Evolutionary conservation across 1,140 invertebrate species (phyloP).

Genomic region (Ylistrum balloti): DNA sequence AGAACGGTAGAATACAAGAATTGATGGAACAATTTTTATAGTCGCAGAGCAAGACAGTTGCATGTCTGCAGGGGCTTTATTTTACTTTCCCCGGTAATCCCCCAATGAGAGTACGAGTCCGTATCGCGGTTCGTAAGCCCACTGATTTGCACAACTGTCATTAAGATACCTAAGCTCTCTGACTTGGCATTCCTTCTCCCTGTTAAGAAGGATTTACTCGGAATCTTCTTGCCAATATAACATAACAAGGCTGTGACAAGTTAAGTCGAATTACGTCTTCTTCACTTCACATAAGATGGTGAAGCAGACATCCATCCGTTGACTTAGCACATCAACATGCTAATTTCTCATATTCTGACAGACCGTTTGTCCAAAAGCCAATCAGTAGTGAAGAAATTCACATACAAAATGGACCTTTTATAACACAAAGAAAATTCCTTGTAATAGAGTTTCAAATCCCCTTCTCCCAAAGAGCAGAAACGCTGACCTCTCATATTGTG

Average conservation of each 20-base stretch:
- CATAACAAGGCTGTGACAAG: slow-evolving; percentile 43
- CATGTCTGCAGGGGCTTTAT: background rate
- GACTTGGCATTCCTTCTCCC: slow-evolving; percentile 41
- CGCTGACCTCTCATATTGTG: slow-evolving; percentile 23
- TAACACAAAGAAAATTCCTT: slow-evolving; percentile 45
- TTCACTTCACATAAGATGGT: slow-evolving; percentile 41
- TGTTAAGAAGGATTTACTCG: slow-evolving; percentile 42
- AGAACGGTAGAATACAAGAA: background rate
- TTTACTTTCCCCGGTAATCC: slow-evolving; percentile 2
- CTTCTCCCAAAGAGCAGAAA: slow-evolving; percentile 10
- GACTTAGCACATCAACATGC: slow-evolving; percentile 31
- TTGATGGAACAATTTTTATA: background rate
- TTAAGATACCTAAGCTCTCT: slow-evolving; percentile 42
- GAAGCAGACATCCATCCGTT: background rate
- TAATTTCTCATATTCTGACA: slow-evolving; percentile 48
- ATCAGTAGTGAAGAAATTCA: slow-evolving; percentile 8
- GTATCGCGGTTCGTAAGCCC: slow-evolving; percentile 30
- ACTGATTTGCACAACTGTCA: slow-evolving; percentile 44
- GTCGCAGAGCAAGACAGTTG: background rate
- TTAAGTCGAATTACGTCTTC: slow-evolving; percentile 53
- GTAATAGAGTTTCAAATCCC: slow-evolving; percentile 48
- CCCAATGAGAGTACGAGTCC: background rate
- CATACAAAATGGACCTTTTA: slow-evolving; percentile 45
- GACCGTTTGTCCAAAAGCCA: slow-evolving; percentile 20
- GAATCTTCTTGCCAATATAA: slow-evolving; percentile 49